These are phyloP conservation scores for Centrocercus urophasianus DNA, from an alignment of 2,113 vertebrate genomes.

Conservation along the genomic window DNA sequence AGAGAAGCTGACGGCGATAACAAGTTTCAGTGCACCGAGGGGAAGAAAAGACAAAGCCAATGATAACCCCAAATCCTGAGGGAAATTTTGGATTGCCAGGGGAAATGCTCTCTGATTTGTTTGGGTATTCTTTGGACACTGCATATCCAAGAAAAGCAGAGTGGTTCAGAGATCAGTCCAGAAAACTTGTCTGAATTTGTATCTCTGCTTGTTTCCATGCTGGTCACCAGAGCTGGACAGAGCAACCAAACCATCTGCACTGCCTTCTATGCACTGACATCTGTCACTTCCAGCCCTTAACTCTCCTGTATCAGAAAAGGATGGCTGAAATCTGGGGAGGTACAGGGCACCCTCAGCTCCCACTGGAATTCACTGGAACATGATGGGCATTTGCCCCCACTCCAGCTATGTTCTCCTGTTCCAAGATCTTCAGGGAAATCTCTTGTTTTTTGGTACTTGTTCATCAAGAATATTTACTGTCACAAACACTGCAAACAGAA, in stretches of 20 bases:
- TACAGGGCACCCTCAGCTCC: background rate
- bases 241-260: background rate
- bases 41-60: background rate
- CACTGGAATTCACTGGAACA: background rate
- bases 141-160: background rate
- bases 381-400: background rate
- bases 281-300: background rate
- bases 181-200: background rate
- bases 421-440: background rate
- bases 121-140: background rate
- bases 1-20: constrained; percentile 17
- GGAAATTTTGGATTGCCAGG: background rate
- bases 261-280: background rate
- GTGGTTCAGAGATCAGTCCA: background rate
- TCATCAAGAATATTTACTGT: background rate
- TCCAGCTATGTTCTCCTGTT: background rate
- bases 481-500: background rate
- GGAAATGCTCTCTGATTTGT: background rate
- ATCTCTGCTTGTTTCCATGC: background rate
- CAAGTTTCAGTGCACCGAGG: background rate
- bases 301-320: background rate
- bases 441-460: background rate
- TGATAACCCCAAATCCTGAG: constrained; percentile 22
- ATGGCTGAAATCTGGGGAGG: background rate
- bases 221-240: background rate